These are phyloP conservation scores for Uropetala carovei DNA, from an alignment of 2,888 invertebrate species.

Conservation along the genomic window DNA sequence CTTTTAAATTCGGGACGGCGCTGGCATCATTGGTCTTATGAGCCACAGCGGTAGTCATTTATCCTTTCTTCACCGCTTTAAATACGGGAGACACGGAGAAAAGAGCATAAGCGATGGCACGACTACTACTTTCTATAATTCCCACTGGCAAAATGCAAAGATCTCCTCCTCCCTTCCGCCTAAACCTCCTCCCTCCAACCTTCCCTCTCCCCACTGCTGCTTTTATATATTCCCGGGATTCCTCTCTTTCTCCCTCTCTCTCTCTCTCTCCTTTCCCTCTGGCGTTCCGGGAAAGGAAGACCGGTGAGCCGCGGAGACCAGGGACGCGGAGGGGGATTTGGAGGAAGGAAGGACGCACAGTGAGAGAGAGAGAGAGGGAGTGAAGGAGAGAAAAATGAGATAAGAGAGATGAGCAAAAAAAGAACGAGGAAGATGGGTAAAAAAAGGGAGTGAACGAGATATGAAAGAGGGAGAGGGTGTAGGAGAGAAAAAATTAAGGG, in stretches of 20 bases:
- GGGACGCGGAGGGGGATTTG: background rate
- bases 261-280: background rate
- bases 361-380: background rate
- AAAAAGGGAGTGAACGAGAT: background rate
- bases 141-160: conserved; percentile 28
- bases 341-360: background rate
- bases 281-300: background rate
- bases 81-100: background rate
- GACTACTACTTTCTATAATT: conserved; percentile 35
- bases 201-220: background rate
- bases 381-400: background rate
- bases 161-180: background rate
- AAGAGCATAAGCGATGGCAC: conserved; percentile 9
- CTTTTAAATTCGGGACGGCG: background rate
- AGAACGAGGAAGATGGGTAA: background rate
- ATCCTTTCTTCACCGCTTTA: conserved; percentile 1
- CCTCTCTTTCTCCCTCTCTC: background rate
- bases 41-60: background rate
- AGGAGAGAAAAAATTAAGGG: background rate
- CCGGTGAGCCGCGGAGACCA: background rate
- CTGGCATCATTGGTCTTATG: conserved; percentile 1
- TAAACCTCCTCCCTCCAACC: too few relatives aligned
- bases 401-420: background rate
- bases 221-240: conserved; percentile 11
- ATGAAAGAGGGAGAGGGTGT: background rate